Evolutionary conservation across 2,113 vertebrate genomes (phyloP).

Genomic region (Desmodus rotundus): DNA sequence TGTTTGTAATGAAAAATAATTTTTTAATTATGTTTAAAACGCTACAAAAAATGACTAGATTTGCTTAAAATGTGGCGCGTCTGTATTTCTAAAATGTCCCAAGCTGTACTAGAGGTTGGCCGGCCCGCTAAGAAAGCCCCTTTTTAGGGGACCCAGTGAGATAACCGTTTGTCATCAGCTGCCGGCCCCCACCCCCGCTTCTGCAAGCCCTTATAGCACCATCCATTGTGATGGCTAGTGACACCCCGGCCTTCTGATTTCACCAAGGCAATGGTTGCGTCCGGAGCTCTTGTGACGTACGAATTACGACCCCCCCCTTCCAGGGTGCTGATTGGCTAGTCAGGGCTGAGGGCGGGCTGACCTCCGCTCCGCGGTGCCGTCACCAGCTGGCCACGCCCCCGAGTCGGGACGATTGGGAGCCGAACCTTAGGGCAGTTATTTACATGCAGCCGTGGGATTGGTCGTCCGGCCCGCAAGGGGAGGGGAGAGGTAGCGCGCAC

Average conservation of each 20-base stretch:
- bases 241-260: neutral
- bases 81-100: neutral
- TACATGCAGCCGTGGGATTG: conserved; percentile 59
- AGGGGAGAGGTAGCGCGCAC: conserved; percentile 35
- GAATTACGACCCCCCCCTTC: neutral
- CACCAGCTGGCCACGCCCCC: conserved; percentile 48
- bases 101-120: neutral
- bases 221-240: conserved; percentile 44
- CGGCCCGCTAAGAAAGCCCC: neutral
- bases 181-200: neutral
- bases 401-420: neutral
- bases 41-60: neutral
- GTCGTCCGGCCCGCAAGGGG: conserved; percentile 41
- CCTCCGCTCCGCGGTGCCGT: neutral
- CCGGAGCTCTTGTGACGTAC: neutral
- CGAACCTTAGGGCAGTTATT: neutral
- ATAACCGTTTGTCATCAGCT: conserved; percentile 43
- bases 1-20: neutral
- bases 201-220: neutral
- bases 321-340: conserved; percentile 50
- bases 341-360: neutral
- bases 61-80: neutral
- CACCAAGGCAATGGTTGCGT: neutral
- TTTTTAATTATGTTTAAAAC: neutral
- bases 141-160: neutral